Evolutionary conservation across 1,140 invertebrate species (phyloP).

Genomic region (Platyura marginata): DNA sequence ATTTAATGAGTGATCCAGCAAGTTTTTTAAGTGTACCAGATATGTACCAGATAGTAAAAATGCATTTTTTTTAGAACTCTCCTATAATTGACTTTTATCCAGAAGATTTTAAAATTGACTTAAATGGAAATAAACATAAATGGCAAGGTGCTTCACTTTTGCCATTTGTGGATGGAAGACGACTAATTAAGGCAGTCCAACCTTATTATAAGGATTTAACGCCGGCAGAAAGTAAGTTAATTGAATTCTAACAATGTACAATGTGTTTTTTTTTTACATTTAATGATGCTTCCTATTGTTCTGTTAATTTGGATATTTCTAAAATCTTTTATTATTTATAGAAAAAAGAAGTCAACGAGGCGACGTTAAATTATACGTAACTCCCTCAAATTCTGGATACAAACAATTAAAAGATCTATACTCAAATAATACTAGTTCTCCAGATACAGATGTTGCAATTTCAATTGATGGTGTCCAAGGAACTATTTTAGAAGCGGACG

Average conservation of each 20-base stretch:
- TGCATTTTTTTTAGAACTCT: constrained; percentile 49
- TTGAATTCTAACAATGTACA: constrained; percentile 1
- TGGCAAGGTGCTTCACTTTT: constrained; percentile 98
- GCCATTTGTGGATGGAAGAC: constrained; percentile 92
- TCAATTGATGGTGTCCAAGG: constrained; percentile 55
- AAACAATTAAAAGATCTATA: constrained; percentile 52
- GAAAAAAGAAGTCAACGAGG: constrained; percentile 47
- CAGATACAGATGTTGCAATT: constrained; percentile 30
- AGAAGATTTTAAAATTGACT: constrained; percentile 92
- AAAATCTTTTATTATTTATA: no score
- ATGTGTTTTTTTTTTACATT: no score
- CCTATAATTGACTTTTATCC: constrained; percentile 99
- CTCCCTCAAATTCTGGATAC: constrained; percentile 44
- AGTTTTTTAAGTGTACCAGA: constrained; percentile 21
- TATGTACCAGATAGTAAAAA: not conserved
- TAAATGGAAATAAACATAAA: constrained; percentile 98
- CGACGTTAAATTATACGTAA: constrained; percentile 64
- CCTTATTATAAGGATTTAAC: constrained; percentile 65
- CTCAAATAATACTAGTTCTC: constrained; percentile 29
- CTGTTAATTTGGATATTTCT: constrained; percentile 2
- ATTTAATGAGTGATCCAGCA: constrained; percentile 82
- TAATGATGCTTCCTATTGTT: not conserved
- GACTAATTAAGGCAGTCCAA: constrained; percentile 73
- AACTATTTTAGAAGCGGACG: constrained; percentile 44
- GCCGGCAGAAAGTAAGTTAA: constrained; percentile 49